These are phyloP conservation scores for Tringa solitaria DNA, from an alignment of 2,113 vertebrate genomes.

Conservation along the genomic window DNA sequence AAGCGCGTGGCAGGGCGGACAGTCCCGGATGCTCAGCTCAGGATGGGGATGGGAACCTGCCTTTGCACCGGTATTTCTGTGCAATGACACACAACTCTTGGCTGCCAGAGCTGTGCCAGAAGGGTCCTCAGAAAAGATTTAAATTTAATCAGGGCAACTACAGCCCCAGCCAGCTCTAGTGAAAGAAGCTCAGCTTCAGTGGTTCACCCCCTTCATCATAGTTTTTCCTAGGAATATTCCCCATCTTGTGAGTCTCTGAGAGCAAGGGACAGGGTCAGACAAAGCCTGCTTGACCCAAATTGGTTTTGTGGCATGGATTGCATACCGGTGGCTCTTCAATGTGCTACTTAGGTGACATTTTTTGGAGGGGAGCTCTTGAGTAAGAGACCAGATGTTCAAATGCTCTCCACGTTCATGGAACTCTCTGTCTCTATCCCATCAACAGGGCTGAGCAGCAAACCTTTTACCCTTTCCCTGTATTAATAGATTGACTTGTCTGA, in stretches of 20 bases:
- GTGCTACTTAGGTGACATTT: background rate
- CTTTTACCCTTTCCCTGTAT: background rate
- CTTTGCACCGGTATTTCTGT: background rate
- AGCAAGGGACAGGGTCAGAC: background rate
- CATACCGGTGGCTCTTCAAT: background rate
- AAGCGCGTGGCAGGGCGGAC: fast-evolving
- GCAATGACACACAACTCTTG: background rate
- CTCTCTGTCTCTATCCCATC: background rate
- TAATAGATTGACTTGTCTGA: background rate
- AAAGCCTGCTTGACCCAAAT: background rate
- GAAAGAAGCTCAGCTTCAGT: background rate
- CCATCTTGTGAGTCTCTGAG: background rate
- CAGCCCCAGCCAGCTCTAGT: background rate
- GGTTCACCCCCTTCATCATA: background rate
- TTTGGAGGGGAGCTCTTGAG: background rate
- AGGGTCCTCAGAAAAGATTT: background rate
- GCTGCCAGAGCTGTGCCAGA: background rate
- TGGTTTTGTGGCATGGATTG: background rate
- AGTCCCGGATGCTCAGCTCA: background rate
- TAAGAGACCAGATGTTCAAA: background rate
- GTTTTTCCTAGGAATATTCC: background rate
- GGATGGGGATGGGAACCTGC: background rate
- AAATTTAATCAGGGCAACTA: background rate
- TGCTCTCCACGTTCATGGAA: background rate
- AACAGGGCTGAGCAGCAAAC: background rate